phyloP scores from a whole-genome alignment of 2,888 invertebrate species.

The Eristalis arbustorum region DNA sequence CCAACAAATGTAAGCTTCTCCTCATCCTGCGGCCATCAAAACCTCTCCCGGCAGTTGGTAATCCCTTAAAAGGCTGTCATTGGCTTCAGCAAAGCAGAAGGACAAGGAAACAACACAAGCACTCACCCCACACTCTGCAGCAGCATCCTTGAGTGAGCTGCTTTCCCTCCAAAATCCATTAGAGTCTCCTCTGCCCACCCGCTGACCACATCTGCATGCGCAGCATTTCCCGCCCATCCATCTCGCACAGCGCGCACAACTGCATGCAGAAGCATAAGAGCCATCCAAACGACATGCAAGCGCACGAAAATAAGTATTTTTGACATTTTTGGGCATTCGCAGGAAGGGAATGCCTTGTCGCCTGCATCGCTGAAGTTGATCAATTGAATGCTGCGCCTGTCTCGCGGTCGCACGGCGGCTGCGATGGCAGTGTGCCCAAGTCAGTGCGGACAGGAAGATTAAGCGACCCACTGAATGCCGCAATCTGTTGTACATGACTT shows the following conservation, averaged over 20 bases:
- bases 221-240: neutral
- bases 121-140: no score
- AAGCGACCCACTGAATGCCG: neutral
- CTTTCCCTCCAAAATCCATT: neutral
- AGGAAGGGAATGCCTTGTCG: constrained; percentile 12
- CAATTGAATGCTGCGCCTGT: constrained; percentile 23
- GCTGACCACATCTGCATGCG: neutral
- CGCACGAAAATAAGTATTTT: neutral
- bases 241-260: constrained; percentile 3
- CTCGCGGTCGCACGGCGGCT: neutral
- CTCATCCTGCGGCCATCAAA: no score
- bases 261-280: constrained; percentile 12
- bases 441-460: neutral
- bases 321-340: neutral
- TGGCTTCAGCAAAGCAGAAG: no score
- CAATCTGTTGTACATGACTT: constrained; percentile 5
- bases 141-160: neutral
- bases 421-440: constrained; percentile 37
- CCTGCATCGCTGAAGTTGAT: constrained; percentile 33
- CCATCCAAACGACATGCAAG: neutral
- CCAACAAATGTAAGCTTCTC: no score
- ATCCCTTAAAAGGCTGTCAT: no score
- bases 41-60: no score
- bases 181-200: neutral
- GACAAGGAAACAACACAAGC: no score